phyloP scores from a whole-genome alignment of 2,888 invertebrate genomes.

The Agriotes lineatus region DNA sequence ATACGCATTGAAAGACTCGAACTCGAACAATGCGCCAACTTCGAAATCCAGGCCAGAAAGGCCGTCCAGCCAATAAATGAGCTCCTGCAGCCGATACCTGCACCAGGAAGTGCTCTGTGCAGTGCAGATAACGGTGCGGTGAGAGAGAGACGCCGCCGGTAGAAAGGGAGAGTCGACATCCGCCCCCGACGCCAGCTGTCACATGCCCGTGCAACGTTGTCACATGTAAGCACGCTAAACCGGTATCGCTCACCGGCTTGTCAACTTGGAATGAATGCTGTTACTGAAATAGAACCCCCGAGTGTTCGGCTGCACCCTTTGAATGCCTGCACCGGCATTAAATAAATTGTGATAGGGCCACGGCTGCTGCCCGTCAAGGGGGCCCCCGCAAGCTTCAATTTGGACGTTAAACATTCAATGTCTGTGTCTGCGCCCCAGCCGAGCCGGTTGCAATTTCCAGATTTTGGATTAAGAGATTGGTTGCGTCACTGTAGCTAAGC shows the following conservation, averaged over 20 bases:
- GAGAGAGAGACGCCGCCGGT: neutral
- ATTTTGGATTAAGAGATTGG: no score
- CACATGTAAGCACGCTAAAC: slow-evolving; percentile 41
- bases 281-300: slow-evolving; percentile 9
- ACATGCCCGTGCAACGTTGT: slow-evolving; percentile 43
- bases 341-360: neutral
- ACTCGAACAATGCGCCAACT: no score
- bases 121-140: slow-evolving; percentile 7
- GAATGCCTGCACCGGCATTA: neutral
- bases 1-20: no score
- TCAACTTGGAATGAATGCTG: slow-evolving; percentile 24
- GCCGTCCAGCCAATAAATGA: neutral
- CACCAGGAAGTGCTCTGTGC: slow-evolving; percentile 12
- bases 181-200: slow-evolving; percentile 41
- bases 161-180: slow-evolving; percentile 3
- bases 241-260: slow-evolving; percentile 35
- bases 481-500: no score
- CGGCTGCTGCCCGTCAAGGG: neutral
- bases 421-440: no score
- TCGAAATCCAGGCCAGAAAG: no score
- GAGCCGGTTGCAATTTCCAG: no score
- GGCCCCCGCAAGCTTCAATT: no score
- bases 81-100: neutral
- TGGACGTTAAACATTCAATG: no score
- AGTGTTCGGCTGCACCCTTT: slow-evolving; percentile 2